Conservation (phyloP, 2,888 invertebrate genomes). For the Metacarcinus magister region DNA sequence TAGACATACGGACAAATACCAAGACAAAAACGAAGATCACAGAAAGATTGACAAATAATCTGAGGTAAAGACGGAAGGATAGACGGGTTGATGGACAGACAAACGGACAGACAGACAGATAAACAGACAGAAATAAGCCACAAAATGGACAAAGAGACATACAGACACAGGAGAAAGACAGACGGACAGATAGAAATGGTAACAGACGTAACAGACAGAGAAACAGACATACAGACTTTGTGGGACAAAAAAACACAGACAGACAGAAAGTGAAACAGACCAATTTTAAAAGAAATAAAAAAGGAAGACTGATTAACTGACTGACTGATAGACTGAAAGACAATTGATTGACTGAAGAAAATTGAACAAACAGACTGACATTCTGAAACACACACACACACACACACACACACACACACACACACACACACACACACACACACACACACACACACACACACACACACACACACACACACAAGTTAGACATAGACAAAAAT, state of each 20-base stretch:
- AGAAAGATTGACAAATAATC: not conserved
- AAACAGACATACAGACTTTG: too few relatives aligned
- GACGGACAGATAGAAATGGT: too few relatives aligned
- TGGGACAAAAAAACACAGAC: too few relatives aligned
- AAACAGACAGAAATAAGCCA: not conserved
- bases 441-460: constrained; percentile 26
- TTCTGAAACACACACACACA: not conserved
- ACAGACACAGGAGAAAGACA: not conserved
- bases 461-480: constrained; percentile 9
- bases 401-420: not conserved
- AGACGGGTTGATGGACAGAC: not conserved
- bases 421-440: not conserved
- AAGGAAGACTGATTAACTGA: too few relatives aligned
- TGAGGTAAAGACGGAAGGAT: not conserved
- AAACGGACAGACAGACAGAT: not conserved
- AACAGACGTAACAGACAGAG: too few relatives aligned
- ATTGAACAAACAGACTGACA: too few relatives aligned
- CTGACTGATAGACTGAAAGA: too few relatives aligned
- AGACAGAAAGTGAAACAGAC: too few relatives aligned
- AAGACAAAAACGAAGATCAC: too few relatives aligned
- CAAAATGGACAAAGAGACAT: not conserved
- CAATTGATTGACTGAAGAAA: too few relatives aligned
- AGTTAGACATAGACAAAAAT: too few relatives aligned
- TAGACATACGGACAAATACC: not conserved
- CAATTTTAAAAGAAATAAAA: too few relatives aligned